Percentiles rank a stretch among this genome's conserved stretches.
Conservation (phyloP, 2,888 invertebrate genomes). For the Oligia latruncula region DNA sequence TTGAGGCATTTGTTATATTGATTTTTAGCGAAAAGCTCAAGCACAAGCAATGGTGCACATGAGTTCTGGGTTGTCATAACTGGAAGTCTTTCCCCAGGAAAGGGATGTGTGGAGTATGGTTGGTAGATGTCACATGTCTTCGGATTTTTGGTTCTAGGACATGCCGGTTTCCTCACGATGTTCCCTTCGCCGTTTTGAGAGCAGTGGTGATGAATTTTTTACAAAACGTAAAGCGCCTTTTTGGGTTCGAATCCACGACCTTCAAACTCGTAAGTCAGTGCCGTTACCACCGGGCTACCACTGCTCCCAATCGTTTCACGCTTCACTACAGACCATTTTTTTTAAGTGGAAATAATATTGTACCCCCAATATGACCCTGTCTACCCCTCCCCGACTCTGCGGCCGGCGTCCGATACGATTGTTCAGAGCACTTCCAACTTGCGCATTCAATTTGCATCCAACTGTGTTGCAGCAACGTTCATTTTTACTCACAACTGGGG, state of each 20-base stretch:
- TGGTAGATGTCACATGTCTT: not conserved
- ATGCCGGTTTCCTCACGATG: not conserved
- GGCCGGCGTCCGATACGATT: constrained; percentile 79
- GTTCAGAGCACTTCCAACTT: constrained; percentile 81
- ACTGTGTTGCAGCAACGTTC: constrained; percentile 78
- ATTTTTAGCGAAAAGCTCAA: not conserved
- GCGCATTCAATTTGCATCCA: constrained; percentile 85
- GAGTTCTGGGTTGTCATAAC: not conserved
- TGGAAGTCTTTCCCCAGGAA: not conserved
- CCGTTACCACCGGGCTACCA: not conserved
- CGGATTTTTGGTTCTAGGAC: not conserved
- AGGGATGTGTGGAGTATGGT: not conserved
- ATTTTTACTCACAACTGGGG: constrained; percentile 82
- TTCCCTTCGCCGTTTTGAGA: not conserved
- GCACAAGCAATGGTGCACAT: not conserved
- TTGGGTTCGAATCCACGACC: not conserved
- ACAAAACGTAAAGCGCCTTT: not conserved
- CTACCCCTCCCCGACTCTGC: constrained; percentile 62
- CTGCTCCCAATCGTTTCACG: not conserved
- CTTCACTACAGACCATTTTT: not conserved
- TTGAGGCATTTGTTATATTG: not conserved
- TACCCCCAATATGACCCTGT: not conserved
- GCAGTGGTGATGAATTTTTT: not conserved
- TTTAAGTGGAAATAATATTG: not conserved
- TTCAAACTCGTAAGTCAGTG: no score